Evolutionary conservation across 2,113 vertebrate species (phyloP).

Genomic region (Raphicerus campestris): DNA sequence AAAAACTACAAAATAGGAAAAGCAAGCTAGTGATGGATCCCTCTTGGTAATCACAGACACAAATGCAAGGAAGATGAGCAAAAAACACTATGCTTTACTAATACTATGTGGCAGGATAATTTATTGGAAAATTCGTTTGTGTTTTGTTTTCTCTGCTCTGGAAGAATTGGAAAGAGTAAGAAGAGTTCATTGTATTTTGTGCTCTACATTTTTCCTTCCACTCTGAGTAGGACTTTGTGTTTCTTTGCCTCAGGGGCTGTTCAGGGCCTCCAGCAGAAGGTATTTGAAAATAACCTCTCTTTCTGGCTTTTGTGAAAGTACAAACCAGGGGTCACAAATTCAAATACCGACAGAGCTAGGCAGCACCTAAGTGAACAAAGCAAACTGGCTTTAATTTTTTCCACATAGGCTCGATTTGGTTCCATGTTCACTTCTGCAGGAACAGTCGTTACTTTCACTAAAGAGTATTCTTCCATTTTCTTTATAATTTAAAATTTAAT

Average conservation of each 20-base stretch:
- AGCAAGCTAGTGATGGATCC: background rate
- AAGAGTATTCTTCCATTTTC: background rate
- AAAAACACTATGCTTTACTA: background rate
- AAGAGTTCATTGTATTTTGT: slow-evolving; percentile 29
- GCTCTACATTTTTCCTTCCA: slow-evolving; percentile 42
- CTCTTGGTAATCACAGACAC: slow-evolving; percentile 40
- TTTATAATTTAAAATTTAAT: background rate
- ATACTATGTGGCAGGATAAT: slow-evolving; percentile 11
- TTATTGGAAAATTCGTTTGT: slow-evolving; percentile 45
- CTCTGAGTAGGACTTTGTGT: slow-evolving; percentile 45
- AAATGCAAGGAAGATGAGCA: background rate
- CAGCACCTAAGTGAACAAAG: slow-evolving; percentile 15
- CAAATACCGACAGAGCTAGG: background rate
- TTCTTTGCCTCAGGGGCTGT: slow-evolving; percentile 55
- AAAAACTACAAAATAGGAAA: slow-evolving; percentile 43
- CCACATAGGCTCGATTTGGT: background rate
- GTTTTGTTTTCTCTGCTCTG: slow-evolving; percentile 51
- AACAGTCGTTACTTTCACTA: background rate
- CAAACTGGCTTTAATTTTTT: slow-evolving; percentile 2
- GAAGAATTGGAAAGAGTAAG: slow-evolving; percentile 45
- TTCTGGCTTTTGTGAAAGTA: slow-evolving; percentile 61
- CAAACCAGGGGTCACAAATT: slow-evolving; percentile 49
- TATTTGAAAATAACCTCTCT: slow-evolving; percentile 63
- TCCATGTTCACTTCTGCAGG: background rate
- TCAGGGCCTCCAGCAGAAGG: slow-evolving; percentile 49